Evolutionary conservation across 2,113 vertebrate genomes (phyloP).

Genomic region (Labeo catla): DNA sequence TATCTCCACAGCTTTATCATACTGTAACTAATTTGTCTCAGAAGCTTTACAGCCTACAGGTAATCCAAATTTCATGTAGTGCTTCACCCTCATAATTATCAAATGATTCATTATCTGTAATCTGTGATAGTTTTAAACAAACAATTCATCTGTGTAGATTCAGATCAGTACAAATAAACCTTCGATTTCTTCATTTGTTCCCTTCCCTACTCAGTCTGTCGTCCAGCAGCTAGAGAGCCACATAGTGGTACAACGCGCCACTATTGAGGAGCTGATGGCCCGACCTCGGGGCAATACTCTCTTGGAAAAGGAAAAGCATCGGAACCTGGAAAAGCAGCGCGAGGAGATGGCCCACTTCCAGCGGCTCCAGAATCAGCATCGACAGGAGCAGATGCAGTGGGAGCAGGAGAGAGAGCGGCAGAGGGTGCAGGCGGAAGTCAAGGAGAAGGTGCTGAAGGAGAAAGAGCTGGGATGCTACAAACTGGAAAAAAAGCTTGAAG

Average conservation of each 20-base stretch:
- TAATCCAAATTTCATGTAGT: slow-evolving; percentile 59
- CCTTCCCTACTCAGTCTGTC: slow-evolving; percentile 71
- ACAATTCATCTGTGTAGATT: neutral
- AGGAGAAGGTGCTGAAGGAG: slow-evolving; percentile 71
- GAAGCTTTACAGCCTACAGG: slow-evolving; percentile 86
- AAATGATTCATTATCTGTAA: neutral
- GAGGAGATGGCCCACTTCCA: slow-evolving; percentile 84
- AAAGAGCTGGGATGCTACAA: slow-evolving; percentile 71
- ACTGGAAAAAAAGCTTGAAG: slow-evolving; percentile 68
- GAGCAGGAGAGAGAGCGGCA: slow-evolving; percentile 81
- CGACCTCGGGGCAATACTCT: slow-evolving; percentile 80
- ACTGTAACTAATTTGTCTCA: slow-evolving; percentile 77
- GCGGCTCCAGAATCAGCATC: slow-evolving; percentile 83
- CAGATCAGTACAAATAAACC: neutral
- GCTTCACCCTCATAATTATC: neutral
- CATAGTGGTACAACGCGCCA: slow-evolving; percentile 78
- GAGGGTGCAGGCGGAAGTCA: slow-evolving; percentile 69
- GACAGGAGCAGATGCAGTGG: slow-evolving; percentile 85
- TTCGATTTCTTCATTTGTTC: neutral
- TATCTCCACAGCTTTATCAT: slow-evolving; percentile 76
- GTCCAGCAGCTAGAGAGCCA: slow-evolving; percentile 85
- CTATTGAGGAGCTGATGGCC: slow-evolving; percentile 76
- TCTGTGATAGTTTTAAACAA: neutral
- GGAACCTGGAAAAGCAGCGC: slow-evolving; percentile 89
- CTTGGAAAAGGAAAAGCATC: slow-evolving; percentile 90